Percentiles rank a stretch among this genome's conserved stretches.
phyloP scores from a whole-genome alignment of 1,140 invertebrate species.

The Apis dorsata region DNA sequence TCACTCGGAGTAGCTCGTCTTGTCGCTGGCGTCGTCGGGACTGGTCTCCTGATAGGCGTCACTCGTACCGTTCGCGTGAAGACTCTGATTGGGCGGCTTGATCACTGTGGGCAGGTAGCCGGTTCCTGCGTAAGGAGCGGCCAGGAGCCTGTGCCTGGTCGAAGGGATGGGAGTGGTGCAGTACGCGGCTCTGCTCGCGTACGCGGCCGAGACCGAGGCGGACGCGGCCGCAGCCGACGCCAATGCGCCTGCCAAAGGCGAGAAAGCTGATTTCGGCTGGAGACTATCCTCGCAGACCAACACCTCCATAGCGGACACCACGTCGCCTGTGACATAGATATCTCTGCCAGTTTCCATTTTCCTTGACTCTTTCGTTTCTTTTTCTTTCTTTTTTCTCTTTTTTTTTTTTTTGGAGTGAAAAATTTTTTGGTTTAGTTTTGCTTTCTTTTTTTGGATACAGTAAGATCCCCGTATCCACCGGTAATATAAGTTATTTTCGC shows the following conservation, averaged over 20 bases:
- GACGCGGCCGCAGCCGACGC: constrained; percentile 81
- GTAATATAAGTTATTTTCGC: no score
- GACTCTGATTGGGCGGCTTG: constrained; percentile 81
- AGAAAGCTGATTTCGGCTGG: constrained; percentile 86
- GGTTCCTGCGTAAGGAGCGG: constrained; percentile 89
- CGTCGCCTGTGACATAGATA: constrained; percentile 84
- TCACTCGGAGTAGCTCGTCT: constrained; percentile 79
- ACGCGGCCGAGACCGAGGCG: constrained; percentile 80
- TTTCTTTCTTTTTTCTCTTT: background rate
- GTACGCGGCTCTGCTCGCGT: constrained; percentile 79
- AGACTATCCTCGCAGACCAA: constrained; percentile 86
- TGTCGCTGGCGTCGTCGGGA: constrained; percentile 77
- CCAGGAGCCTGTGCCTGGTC: constrained; percentile 85
- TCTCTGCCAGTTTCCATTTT: constrained; percentile 25
- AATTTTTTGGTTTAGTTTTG: background rate
- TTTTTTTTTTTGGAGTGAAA: background rate
- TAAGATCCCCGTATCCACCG: background rate
- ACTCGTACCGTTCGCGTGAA: constrained; percentile 73
- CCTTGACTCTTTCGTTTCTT: background rate
- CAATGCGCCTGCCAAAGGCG: constrained; percentile 84
- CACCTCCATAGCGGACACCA: constrained; percentile 94
- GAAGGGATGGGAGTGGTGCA: constrained; percentile 78
- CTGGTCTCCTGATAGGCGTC: constrained; percentile 76
- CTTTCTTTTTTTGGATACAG: background rate
- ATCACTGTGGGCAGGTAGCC: constrained; percentile 90